Conservation (phyloP, 2,113 vertebrate species). For the Apus apus region DNA sequence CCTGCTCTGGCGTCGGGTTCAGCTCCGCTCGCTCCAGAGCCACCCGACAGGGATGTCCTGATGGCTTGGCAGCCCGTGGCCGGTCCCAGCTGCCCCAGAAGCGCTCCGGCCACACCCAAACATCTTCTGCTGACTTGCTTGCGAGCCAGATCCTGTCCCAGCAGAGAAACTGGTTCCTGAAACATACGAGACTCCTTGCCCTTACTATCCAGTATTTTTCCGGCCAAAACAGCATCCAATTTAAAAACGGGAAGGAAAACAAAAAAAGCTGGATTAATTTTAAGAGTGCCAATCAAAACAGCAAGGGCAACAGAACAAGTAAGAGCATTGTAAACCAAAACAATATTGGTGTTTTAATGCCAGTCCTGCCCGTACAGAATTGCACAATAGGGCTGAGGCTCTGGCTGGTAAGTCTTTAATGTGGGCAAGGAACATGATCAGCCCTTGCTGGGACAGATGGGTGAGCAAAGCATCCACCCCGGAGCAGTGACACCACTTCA, state of each 20-base stretch:
- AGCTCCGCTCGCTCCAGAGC: too few species aligned
- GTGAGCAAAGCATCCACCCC: not conserved
- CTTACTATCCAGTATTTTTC: not conserved
- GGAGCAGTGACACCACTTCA: rapidly evolving
- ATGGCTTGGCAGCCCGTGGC: not conserved
- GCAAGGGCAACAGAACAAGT: not conserved
- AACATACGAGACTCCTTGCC: too few species aligned
- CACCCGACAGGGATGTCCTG: not conserved
- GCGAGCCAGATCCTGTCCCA: too few species aligned
- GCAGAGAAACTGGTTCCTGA: too few species aligned
- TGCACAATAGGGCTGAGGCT: not conserved
- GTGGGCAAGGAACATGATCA: rapidly evolving
- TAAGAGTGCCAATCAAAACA: not conserved
- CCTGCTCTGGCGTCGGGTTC: not conserved
- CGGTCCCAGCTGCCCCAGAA: not conserved
- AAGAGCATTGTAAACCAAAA: not conserved
- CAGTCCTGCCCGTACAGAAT: not conserved
- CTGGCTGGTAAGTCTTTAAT: too few species aligned
- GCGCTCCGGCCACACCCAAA: too few species aligned
- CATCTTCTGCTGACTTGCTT: too few species aligned
- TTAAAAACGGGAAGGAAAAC: not conserved
- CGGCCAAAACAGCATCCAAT: not conserved
- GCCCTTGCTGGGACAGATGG: not conserved
- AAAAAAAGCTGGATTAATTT: not conserved
- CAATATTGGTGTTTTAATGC: not conserved